phyloP scores from a whole-genome alignment of 2,888 invertebrate genomes.

The Lepidocyrtoides sp. region DNA sequence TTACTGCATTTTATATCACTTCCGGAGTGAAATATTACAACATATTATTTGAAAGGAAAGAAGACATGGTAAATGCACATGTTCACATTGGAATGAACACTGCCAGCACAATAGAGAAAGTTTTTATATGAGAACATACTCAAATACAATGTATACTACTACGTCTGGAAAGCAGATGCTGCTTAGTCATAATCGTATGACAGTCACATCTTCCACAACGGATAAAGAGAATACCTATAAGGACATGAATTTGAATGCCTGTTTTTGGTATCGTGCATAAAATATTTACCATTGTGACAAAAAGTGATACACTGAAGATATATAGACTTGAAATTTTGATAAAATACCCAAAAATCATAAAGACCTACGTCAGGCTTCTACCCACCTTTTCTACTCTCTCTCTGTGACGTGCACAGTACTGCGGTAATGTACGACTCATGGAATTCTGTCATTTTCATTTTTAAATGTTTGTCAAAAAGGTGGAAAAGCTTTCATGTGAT shows the following conservation, averaged over 20 bases:
- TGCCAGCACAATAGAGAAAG: not conserved
- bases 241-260: not conserved
- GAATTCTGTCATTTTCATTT: constrained; percentile 59
- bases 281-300: too few relatives aligned
- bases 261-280: not conserved
- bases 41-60: not conserved
- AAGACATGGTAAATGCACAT: not conserved
- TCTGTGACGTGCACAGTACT: not conserved
- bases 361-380: not conserved
- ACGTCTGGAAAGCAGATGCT: not conserved
- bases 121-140: not conserved
- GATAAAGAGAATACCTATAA: not conserved
- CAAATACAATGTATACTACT: too few relatives aligned
- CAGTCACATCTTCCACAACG: constrained; percentile 15
- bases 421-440: not conserved
- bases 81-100: not conserved
- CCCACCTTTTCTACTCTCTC: not conserved
- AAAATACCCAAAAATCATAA: not conserved
- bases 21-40: constrained; percentile 31
- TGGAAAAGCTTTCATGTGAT: too few relatives aligned
- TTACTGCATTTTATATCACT: constrained; percentile 16
- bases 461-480: constrained; percentile 53
- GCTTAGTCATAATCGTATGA: not conserved
- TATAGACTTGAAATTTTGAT: not conserved
- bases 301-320: not conserved